Base-by-base conservation (phyloP, 2,113 vertebrate species). In the human region DNA sequence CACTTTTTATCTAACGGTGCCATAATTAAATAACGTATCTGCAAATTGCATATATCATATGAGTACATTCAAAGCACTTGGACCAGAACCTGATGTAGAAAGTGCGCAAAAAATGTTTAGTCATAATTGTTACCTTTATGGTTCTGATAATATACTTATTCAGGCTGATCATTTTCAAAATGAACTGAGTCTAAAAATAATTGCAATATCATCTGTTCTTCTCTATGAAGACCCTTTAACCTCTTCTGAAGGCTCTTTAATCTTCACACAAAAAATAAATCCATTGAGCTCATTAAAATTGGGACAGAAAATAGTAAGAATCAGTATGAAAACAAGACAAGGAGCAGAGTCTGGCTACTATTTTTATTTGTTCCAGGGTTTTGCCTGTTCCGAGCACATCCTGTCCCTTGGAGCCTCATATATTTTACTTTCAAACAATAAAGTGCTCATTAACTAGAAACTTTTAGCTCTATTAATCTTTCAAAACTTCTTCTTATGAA, bases 401-500 rank as follows among this genome's bases (percentile, higher is more conserved):
- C 6, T 20, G 7, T 85, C 23, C 3, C 32, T 85, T 57, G 35
- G 73, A 61, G 8, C 7, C 16, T 40, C 9, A 52, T 25, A 64
- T 38, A 23, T 78, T 96, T 91, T 55, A 72, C 43, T 96, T 93
- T 61, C 72, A 93, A 89, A 90, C 68, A 72, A 75, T 68, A 88
- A 14, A 22, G 1, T 79, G 93, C 57, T 83, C 30, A 90, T 91
- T 96, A 82, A 66, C 64, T 78, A 59, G 57, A 96, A 92, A 66
- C 66, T 40, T 85, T 93, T 61, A 43, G 3, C 1, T 40, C 48
- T 78, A 94, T 97, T 97, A 59, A 92, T 96, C 13, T 97, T 98
- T 89, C 57, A 84, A 95, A 89, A 70, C n/a, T 76, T 90, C 12
- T 57, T 95, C 76, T 89, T 92, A 18, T 30, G 35, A 50, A 45